Evolutionary conservation across 2,113 vertebrate genomes (phyloP), one percentile per base, ranked within the genome.

Genomic region (Plectropomus leopardus): DNA sequence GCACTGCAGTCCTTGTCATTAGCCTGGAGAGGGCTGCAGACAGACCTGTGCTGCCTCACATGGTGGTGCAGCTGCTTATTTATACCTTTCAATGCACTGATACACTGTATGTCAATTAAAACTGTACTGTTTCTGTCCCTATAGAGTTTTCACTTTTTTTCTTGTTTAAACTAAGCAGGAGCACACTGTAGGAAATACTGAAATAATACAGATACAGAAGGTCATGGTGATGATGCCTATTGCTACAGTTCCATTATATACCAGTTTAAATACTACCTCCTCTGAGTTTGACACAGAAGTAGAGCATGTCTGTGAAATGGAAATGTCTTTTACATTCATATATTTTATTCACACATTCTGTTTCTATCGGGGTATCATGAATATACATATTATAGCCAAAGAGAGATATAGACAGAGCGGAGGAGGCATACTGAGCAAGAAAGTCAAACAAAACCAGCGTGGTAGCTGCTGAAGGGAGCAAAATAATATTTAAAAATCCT

Each of bases 391-490:
- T 42, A 83, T 7, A 51, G 30, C 14, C 57, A 58, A 19, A 75
- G 45, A 83, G 24, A 50, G 34, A 26, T 24, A 77, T 28, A 47
- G 19, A 74, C 30, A 57, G 58, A 85, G 59, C 0, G 19, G 40
- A 69, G 51, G 48, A 83, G 68, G 67, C 72, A 67, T 32, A 65
- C 72, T 51, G 64, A 73, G 81, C 24, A 8, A 51, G 40, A 71
- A 63, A 80, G 82, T 87, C 60, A 76, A 87, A 88, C 78, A 80
- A 83, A 78, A 66, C 59, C 83, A 63, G 83, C 65, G 30, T 63
- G 70, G 58, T 44, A 34, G 59, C 79, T 66, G 59, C 68, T 61
- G 61, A 23, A 24, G 24, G 59, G 34, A 76, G 42, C 15, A 65
- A 83, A 74, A 74, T 44, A 66, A 81, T 48, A 30, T 70, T 63